Conservation (phyloP, 2,888 invertebrate species). For the Apomyelois bistriatella region DNA sequence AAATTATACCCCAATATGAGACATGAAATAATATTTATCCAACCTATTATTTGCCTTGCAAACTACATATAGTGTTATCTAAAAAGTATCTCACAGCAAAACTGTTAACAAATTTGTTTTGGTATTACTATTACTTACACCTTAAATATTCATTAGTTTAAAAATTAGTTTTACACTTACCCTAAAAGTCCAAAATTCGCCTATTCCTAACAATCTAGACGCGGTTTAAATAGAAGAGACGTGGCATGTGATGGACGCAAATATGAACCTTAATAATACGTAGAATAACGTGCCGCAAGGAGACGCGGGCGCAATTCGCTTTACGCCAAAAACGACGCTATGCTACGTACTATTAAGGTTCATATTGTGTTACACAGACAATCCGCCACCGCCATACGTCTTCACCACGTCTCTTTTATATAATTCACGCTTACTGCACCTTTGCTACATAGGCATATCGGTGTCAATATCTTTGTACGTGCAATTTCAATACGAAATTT, state of each 20-base stretch:
- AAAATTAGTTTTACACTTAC: slow-evolving; percentile 21
- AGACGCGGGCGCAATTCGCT: too few relatives aligned
- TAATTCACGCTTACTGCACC: slow-evolving; percentile 12
- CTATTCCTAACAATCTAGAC: not conserved
- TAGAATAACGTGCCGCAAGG: too few relatives aligned
- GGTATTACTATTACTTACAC: slow-evolving; percentile 31
- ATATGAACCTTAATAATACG: too few relatives aligned
- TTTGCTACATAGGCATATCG: slow-evolving; percentile 7
- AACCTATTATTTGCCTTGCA: slow-evolving; percentile 23
- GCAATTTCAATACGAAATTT: not conserved
- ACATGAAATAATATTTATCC: slow-evolving; percentile 15
- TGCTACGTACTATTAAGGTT: too few relatives aligned
- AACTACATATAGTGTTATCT: slow-evolving; percentile 22
- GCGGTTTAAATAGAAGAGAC: too few relatives aligned
- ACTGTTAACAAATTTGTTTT: slow-evolving; percentile 41
- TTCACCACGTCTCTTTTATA: too few relatives aligned
- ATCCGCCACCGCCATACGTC: too few relatives aligned
- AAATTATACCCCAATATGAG: slow-evolving; percentile 5
- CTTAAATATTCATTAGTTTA: slow-evolving; percentile 27
- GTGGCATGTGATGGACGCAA: too few relatives aligned
- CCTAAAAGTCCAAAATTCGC: slow-evolving; percentile 7
- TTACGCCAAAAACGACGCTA: too few relatives aligned
- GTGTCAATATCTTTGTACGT: slow-evolving; percentile 5
- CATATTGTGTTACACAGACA: too few relatives aligned
- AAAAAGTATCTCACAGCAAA: slow-evolving; percentile 22